A percentile compares a stretch with the other conserved stretches of the same genome.
Conservation (phyloP, 2,797 vertebrate species). For the Loris lydekkerianus region DNA sequence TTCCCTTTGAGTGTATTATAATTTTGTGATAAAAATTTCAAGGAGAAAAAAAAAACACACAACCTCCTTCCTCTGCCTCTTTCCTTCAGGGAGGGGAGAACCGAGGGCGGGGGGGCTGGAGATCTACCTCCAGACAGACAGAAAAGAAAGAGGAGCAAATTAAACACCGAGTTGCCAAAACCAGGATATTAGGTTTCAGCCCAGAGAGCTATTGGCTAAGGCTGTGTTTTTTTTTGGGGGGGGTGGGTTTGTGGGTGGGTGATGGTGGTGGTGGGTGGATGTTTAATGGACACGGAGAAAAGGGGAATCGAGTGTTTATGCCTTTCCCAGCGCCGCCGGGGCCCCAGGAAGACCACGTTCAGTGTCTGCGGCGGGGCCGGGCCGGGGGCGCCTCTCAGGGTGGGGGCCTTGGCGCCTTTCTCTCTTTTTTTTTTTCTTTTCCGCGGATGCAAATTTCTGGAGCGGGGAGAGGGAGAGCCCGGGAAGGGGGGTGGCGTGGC, state of each 20-base stretch:
- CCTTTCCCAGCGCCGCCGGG: conserved; percentile 83
- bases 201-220: conserved; percentile 91
- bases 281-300: conserved; percentile 88
- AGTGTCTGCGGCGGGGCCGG: conserved; percentile 73
- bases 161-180: conserved; percentile 99
- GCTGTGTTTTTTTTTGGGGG: conserved; percentile 88
- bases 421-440: conserved; percentile 69
- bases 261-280: conserved; percentile 89
- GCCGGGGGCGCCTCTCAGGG: conserved; percentile 68
- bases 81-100: conserved; percentile 95
- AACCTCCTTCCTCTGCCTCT: conserved; percentile 96
- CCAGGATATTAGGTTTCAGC: conserved; percentile 99
- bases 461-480: conserved; percentile 74
- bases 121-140: conserved; percentile 96
- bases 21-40: conserved; percentile 99
- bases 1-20: conserved; percentile 99
- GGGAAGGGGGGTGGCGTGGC: conserved; percentile 77
- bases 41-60: conserved; percentile 95
- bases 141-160: conserved; percentile 96
- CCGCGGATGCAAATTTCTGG: conserved; percentile 89
- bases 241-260: conserved; percentile 91
- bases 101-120: conserved; percentile 88
- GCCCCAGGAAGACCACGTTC: conserved; percentile 81
- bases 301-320: conserved; percentile 86
- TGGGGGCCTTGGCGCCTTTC: conserved; percentile 83